A percentile compares a stretch with the other conserved stretches of the same genome.
Evolutionary conservation across 35 echinoderm and acorn worm species (phyloP).

Genomic region (Apostichopus japonicus): DNA sequence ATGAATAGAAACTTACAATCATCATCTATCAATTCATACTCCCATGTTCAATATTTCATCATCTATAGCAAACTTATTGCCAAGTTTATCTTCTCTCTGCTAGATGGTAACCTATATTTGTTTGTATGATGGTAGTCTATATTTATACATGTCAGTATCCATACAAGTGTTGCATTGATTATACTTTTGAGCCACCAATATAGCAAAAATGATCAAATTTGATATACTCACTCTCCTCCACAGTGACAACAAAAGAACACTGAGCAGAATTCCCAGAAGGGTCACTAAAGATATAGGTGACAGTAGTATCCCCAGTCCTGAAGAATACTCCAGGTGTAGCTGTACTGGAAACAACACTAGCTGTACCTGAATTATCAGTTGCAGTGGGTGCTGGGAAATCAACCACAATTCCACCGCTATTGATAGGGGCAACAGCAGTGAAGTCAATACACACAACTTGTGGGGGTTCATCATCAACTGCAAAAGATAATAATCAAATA

Average conservation of each 20-base stretch:
- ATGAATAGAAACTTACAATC: too few relatives aligned
- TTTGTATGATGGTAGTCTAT: too few relatives aligned
- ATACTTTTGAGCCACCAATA: not conserved
- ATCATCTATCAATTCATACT: too few relatives aligned
- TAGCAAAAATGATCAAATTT: not conserved
- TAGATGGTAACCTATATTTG: too few relatives aligned
- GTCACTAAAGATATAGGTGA: constrained; percentile 35
- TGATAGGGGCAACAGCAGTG: not conserved
- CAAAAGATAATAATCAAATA: not conserved
- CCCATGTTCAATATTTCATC: too few relatives aligned
- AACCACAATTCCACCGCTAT: not conserved
- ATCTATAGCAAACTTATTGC: too few relatives aligned
- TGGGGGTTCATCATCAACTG: constrained; percentile 24
- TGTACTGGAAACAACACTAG: not conserved
- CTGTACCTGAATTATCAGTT: constrained; percentile 25
- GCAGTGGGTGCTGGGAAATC: constrained; percentile 16
- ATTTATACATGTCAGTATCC: too few relatives aligned
- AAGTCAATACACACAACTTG: constrained; percentile 19
- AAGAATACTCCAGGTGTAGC: constrained; percentile 35
- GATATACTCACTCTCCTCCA: not conserved
- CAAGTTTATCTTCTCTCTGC: too few relatives aligned
- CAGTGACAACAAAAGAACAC: constrained; percentile 43
- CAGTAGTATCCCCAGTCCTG: not conserved
- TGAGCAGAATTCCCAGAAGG: constrained; percentile 26
- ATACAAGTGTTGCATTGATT: not conserved